Conservation (phyloP, 2,113 vertebrate genomes). For the Forbesichthys papilliferus region DNA sequence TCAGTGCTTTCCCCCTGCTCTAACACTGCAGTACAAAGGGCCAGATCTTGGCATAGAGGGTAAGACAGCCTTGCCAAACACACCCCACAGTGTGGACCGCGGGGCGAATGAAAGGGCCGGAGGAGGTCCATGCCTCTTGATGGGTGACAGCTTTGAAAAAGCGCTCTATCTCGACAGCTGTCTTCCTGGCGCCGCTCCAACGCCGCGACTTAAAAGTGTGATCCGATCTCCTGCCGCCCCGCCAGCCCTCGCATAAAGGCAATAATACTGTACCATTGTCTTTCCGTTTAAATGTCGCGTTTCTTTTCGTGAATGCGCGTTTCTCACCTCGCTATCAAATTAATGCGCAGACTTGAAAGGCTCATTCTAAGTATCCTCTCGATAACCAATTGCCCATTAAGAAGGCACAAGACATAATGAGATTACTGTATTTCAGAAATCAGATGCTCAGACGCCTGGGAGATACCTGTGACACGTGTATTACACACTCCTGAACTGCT, state of each 20-base stretch:
- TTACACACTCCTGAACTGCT: background rate
- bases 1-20: conserved; percentile 48
- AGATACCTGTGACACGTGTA: background rate
- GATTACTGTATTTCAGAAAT: conserved; percentile 3
- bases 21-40: conserved; percentile 64
- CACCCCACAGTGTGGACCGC: conserved; percentile 50
- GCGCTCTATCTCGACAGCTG: conserved; percentile 96
- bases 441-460: conserved; percentile 1
- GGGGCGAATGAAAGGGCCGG: conserved; percentile 40
- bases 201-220: conserved; percentile 85
- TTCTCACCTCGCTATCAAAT: conserved; percentile 26
- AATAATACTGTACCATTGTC: conserved; percentile 71
- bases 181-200: conserved; percentile 93
- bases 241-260: conserved; percentile 71
- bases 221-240: conserved; percentile 79
- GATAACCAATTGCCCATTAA: background rate
- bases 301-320: conserved; percentile 21
- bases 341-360: conserved; percentile 13
- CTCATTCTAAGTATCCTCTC: background rate
- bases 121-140: conserved; percentile 78
- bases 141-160: conserved; percentile 92
- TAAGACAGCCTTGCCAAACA: conserved; percentile 71
- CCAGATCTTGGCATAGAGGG: conserved; percentile 60
- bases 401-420: background rate
- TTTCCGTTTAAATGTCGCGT: conserved; percentile 60